Conservation (phyloP, 2,113 vertebrate genomes). For the Micronisus gabar region DNA sequence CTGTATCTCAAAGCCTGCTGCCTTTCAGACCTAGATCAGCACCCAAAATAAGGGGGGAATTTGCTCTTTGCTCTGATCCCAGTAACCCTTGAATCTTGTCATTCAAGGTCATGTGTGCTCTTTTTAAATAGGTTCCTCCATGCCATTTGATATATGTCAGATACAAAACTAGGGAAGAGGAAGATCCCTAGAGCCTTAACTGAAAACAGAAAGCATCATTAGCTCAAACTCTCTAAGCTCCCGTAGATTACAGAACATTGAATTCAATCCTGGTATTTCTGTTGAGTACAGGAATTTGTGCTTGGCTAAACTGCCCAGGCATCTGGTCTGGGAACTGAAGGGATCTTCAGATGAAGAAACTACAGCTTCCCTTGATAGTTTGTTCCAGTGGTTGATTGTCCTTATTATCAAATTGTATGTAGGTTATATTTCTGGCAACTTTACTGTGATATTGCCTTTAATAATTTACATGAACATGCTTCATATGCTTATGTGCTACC, state of each 20-base stretch:
- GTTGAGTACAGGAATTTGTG: not conserved
- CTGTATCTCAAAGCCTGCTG: not conserved
- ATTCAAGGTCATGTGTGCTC: not conserved
- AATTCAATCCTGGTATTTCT: not conserved
- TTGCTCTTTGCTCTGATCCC: not conserved
- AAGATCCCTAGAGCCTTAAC: not conserved
- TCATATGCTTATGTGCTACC: not conserved
- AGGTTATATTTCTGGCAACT: not conserved
- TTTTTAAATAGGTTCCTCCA: slow-evolving; percentile 1
- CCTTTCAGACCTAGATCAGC: not conserved
- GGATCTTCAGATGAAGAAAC: not conserved
- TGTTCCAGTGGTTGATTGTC: not conserved
- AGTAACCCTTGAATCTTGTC: not conserved
- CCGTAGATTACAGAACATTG: not conserved
- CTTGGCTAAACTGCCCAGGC: not conserved
- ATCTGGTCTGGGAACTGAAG: not conserved
- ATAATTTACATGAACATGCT: slow-evolving; percentile 10
- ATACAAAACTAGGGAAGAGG: not conserved
- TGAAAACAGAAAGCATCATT: not conserved
- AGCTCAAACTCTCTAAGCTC: not conserved
- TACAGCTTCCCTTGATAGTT: not conserved
- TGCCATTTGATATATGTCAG: not conserved
- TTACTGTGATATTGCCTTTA: not conserved
- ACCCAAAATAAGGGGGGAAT: not conserved
- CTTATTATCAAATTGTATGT: not conserved